Evolutionary conservation across 2,888 invertebrate genomes (phyloP), one percentile per base, ranked within the genome.

Genomic region (Pterostichus madidus): DNA sequence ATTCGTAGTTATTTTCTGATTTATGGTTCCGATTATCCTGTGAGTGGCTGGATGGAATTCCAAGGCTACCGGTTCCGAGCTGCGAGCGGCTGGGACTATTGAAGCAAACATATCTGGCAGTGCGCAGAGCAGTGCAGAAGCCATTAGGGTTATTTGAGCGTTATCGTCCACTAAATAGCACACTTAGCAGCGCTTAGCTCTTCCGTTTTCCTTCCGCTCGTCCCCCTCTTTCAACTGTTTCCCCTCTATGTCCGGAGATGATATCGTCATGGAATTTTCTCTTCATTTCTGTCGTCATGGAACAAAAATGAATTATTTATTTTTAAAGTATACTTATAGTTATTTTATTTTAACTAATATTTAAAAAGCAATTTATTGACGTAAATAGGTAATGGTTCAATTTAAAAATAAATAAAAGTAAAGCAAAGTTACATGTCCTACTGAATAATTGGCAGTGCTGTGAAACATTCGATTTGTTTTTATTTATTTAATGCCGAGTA

Each of bases 121-220:
- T 8, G 39, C 8, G 39, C 31, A 64, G 35, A 1, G 35, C 32
- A 35, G 64, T 32, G 64, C 64, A 35, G 59, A 13, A 35, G 35
- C 32, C 64, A 35, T 32, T 64, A 32, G 64, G 35, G 35, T 32
- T 35, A 64, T 64, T 64, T 35, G 64, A 31, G 64, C 64, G 64
- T 64, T 64, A 64, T 64, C 64, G 64, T 64, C 64, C 64, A 64
- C 64, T 64, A 64, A 64, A 64, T 32, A 64, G 64, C 35, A 13
- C 64, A 64, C 64, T 64, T 64, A 64, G 64, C 64, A 64, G 6
- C 35, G 35, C 64, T 64, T 64, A 35, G 64, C 64, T 64, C 64
- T 35, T 59, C 64, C 35, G 64, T 35, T 39, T 32, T 35, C 13
- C n/a, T 13, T n/a, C n/a, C 31, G 10, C 59, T 24, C 17, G 10